A percentile compares a stretch with the other conserved stretches of the same genome.
phyloP scores from a whole-genome alignment of 2,113 vertebrate genomes.

The Xiphophorus maculatus region DNA sequence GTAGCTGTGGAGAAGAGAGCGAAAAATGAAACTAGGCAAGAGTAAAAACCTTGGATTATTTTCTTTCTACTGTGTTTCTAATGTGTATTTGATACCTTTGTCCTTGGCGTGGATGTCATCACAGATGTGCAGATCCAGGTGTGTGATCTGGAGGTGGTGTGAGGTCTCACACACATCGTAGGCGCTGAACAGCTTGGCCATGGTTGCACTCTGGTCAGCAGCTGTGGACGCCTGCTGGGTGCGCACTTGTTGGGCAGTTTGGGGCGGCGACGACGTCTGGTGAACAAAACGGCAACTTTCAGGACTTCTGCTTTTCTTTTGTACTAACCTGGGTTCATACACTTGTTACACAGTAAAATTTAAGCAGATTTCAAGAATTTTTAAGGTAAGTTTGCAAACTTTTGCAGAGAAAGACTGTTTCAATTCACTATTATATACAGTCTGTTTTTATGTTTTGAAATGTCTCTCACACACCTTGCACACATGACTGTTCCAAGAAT shows the following conservation, averaged over 20 bases:
- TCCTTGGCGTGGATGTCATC: constrained; percentile 94
- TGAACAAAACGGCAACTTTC: constrained; percentile 10
- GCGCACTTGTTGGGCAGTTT: constrained; percentile 86
- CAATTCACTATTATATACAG: no score
- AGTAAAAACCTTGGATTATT: no score
- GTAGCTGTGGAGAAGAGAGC: constrained; percentile 72
- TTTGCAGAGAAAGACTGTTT: no score
- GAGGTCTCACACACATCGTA: constrained; percentile 96
- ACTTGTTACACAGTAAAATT: no score
- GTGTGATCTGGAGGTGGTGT: constrained; percentile 95
- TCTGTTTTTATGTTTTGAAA: no score
- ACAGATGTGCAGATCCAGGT: constrained; percentile 97
- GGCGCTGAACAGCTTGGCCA: constrained; percentile 89
- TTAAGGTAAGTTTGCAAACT: no score
- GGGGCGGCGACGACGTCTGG: constrained; percentile 83
- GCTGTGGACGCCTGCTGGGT: constrained; percentile 82
- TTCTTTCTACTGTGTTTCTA: no score
- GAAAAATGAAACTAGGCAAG: neutral
- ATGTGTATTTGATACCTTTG: constrained; percentile 81
- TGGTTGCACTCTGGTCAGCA: constrained; percentile 86
- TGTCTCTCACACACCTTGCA: no score
- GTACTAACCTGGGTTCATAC: no score
- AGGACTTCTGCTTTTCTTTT: neutral
- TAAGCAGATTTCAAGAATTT: no score
- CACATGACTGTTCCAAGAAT: no score